Base-by-base conservation (phyloP, 2,797 vertebrate genomes). In the Bradypus variegatus region DNA sequence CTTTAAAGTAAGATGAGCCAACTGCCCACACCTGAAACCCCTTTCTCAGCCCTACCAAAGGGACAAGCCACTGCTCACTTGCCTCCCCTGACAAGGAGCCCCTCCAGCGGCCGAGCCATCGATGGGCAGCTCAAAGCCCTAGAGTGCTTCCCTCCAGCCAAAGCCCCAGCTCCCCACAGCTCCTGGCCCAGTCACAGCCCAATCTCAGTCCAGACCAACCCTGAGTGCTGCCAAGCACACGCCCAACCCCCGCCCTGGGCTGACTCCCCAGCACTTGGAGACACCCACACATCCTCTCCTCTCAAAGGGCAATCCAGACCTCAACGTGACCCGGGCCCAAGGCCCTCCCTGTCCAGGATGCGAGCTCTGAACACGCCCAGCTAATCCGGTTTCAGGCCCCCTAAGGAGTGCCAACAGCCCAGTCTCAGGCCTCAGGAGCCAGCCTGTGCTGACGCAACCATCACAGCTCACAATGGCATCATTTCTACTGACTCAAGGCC, bases 221-320 rank as follows among this genome's bases (percentile, higher is more conserved):
- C 5, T 2, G 14, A 38, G 41, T 10, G 38, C 48, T 80, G 41
- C 55, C 0, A 5, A 21, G 21, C 60, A 73, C 38, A 73, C 19
- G 11, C 9, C n/a, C 2, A 4, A 3, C 0, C 7, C 64, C 19
- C 50, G 41, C 14, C 67, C 64, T 1, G 8, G 55, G 25, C n/a
- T 64, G 10, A 16, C n/a, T 50, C 38, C 0, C 1, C 12, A 23
- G 82, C 36, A 11, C 21, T 0, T 0, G 1, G 36, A 65, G 13
- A 29, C 1, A 0, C 15, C 38, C 7, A 0, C 29, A 0, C 19
- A 11, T 4, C 29, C 41, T 19, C 73, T 11, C 38, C 38, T 33
- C 62, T 10, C 25, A 1, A 6, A 6, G 75, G 60, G 11, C n/a
- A 19, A 36, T 79, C 65, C 50, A 23, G 38, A 38, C 19, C 5